Base-by-base conservation (phyloP, 1,140 invertebrate genomes). In the Telenomus remus region DNA sequence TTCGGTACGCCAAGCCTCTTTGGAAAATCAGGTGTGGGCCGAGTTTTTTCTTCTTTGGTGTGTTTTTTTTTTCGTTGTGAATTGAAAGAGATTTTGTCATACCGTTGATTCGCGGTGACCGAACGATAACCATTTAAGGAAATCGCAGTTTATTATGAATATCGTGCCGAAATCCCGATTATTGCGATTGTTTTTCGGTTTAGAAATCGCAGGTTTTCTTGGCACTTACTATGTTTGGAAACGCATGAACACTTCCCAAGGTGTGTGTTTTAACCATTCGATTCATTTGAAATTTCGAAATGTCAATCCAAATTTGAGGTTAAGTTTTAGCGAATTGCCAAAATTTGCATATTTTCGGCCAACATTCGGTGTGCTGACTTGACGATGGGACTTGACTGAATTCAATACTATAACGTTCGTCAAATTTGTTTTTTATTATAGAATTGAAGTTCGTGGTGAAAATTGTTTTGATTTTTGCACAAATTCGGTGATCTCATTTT, bases 111-210 rank as follows among this genome's bases (percentile, higher is more conserved):
- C 65, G n/a, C n/a, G 59, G 65, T 56, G 78, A 83, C 81, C 82
- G 79, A 66, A 85, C 85, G 81, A 87, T 87, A 84, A 85, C 86
- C 87, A 85, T 84, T 84, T 87, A 85, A 84, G 85, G 86, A 81
- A 83, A 85, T 85, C 79, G 27, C 60, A 74, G 48, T 84, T 6
- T 27, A 85, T 84, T 80, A 89, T 89, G 87, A 77, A 87, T 71
- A 15, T 53, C n/a, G 87, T 82, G 49, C 80, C 83, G 11, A 81
- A 80, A 43, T 10, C 59, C 1, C 12, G 8, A 4, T 27, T 12
- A 15, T 11, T 13, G 10, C 0, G 7, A 6, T 46, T 54, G 27
- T 0, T 50, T 3, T 81, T 81, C 55, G 11, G 13, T 0, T 0
- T 83, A 0, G 85, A 86, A 69, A 5, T 78, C 9, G n/a, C 27